Evolutionary conservation across 2,888 invertebrate genomes (phyloP).

Genomic region (Pediacus dermestoides): DNA sequence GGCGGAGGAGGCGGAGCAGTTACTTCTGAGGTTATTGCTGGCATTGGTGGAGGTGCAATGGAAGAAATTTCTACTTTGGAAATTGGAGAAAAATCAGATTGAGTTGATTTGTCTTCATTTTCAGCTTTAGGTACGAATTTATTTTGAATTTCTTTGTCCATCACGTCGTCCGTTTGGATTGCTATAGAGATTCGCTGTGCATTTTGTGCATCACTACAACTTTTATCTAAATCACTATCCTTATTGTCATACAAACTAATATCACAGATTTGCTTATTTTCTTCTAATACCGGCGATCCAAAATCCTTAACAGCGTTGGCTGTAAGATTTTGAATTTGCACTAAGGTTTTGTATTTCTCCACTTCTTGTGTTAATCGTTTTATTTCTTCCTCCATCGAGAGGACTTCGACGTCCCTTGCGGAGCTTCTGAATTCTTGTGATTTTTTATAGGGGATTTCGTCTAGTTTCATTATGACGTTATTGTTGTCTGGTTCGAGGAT

Average conservation of each 20-base stretch:
- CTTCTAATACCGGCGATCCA: slow-evolving; percentile 48
- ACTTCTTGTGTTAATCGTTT: slow-evolving; percentile 55
- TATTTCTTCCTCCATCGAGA: slow-evolving; percentile 50
- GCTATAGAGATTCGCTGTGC: no score
- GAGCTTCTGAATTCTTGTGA: slow-evolving; percentile 34
- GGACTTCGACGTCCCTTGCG: slow-evolving; percentile 44
- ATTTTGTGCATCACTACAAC: slow-evolving; percentile 13
- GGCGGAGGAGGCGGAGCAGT: slow-evolving; percentile 16
- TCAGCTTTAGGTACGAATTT: slow-evolving; percentile 9
- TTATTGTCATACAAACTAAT: slow-evolving; percentile 5
- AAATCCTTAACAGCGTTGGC: slow-evolving; percentile 55
- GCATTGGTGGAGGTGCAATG: slow-evolving; percentile 27
- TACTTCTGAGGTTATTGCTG: background rate
- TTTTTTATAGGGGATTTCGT: slow-evolving; percentile 9
- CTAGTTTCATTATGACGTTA: slow-evolving; percentile 24
- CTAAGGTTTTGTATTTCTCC: slow-evolving; percentile 58
- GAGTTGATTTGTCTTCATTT: slow-evolving; percentile 4
- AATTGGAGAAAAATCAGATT: no score
- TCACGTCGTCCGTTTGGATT: slow-evolving; percentile 21
- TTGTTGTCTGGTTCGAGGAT: slow-evolving; percentile 28
- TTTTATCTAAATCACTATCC: slow-evolving; percentile 14
- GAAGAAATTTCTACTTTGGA: slow-evolving; percentile 48
- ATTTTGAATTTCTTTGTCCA: slow-evolving; percentile 15
- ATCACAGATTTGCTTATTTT: slow-evolving; percentile 39
- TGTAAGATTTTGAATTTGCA: slow-evolving; percentile 56